Base-by-base conservation (phyloP, 2,797 vertebrate genomes). In the Phalloptychus januarius region DNA sequence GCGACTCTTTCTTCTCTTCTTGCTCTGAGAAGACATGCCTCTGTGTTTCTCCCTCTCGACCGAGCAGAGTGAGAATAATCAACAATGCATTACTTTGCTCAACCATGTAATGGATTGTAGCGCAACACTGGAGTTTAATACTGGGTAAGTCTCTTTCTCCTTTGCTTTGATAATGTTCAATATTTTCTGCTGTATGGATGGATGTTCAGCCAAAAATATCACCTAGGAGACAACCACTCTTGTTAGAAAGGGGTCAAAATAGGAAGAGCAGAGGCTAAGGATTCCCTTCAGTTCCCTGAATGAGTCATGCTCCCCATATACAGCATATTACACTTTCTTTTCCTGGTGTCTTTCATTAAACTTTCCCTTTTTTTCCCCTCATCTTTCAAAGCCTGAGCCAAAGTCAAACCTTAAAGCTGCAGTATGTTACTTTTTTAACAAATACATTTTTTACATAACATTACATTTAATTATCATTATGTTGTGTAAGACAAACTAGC, bases 1-100 rank as follows among this genome's bases (percentile, higher is more conserved):
- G 61, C 38, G 65, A 67, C 36, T 61, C 16, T 15, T 11, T 54
- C 23, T 28, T n/a, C 23, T 50, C 23, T 67, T 56, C 31, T 56
- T 71, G 54, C 78, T 44, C 3, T 65, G 45, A 76, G 31, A 58
- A 80, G 77, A 69, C 25, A 6, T 11, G 20, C 52, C 42, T 74
- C 63, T 36, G 45, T 46, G 71, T 58, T 36, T 40, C 46, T 81
- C 80, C 78, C 84, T 31, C 10, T 40, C 40, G 2, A 42, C 38
- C 12, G 15, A 0, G 78, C 71, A 54, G 76, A 85, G 79, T 50
- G 13, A 65, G 81, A 90, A 87, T 88, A 91, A 91, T 88, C 82
- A 85, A 67, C 48, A 25, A 75, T 78, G 81, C 81, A 85, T 74
- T 78, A 36, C 63, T 76, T 83, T 78, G 75, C 87, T 88, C 83